phyloP scores from a whole-genome alignment of 2,797 vertebrate genomes.

The Peromyscus melanophrys region DNA sequence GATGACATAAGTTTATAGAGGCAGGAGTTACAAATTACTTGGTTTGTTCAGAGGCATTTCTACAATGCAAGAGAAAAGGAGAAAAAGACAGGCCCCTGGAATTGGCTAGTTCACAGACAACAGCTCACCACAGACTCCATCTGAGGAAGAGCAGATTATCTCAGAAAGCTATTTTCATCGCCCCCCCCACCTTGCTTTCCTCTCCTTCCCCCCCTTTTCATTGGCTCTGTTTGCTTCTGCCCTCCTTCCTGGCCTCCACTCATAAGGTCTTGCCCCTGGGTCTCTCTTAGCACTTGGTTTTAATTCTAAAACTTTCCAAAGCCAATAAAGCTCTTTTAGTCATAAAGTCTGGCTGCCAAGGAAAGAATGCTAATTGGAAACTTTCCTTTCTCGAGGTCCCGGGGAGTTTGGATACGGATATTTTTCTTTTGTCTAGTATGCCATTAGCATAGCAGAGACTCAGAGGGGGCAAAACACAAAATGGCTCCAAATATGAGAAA shows the following conservation, averaged over 20 bases:
- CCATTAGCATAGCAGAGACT: conserved; percentile 55
- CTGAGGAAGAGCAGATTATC: background rate
- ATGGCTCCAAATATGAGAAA: conserved; percentile 36
- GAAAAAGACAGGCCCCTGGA: background rate
- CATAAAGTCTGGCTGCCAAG: conserved; percentile 73
- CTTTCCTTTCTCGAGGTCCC: conserved; percentile 76
- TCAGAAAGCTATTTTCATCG: conserved; percentile 36
- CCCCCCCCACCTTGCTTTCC: background rate
- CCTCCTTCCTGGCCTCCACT: conserved; percentile 69
- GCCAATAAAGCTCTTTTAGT: conserved; percentile 85
- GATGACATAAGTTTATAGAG: conserved; percentile 23
- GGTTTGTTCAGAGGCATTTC: conserved; percentile 56
- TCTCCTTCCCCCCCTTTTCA: background rate
- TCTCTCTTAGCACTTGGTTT: conserved; percentile 65
- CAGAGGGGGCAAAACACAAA: conserved; percentile 56
- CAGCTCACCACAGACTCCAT: background rate
- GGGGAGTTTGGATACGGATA: conserved; percentile 64
- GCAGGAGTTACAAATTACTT: conserved; percentile 37
- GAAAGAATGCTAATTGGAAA: conserved; percentile 83
- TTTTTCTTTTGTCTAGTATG: conserved; percentile 76
- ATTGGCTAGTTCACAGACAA: conserved; percentile 39
- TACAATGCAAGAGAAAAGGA: conserved; percentile 49
- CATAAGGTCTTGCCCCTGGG: conserved; percentile 75
- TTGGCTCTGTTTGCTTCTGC: conserved; percentile 50
- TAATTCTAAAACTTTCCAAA: conserved; percentile 82